A percentile compares a stretch with the other conserved stretches of the same genome.
Evolutionary conservation across 1,140 invertebrate genomes (phyloP).

Genomic region (Drosophila sechellia): DNA sequence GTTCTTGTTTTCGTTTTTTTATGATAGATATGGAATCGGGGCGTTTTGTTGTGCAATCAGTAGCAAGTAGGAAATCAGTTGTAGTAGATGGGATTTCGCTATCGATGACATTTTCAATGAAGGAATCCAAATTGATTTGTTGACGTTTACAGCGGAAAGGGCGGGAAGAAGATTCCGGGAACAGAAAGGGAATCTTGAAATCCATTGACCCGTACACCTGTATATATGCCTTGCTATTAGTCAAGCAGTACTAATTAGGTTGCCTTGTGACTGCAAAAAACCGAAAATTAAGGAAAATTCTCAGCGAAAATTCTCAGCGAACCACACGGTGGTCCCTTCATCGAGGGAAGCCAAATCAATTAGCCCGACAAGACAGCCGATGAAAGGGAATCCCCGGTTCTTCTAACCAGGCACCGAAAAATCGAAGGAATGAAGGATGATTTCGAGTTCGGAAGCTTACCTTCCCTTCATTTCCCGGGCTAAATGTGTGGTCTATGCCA

Average conservation of each 20-base stretch:
- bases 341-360: conserved; percentile 64
- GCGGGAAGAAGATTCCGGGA: conserved; percentile 18
- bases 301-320: conserved; percentile 19
- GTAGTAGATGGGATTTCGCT: conserved; percentile 62
- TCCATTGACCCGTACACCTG: conserved; percentile 38
- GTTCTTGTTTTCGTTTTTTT: background rate
- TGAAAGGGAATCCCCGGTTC: conserved; percentile 27
- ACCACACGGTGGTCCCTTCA: conserved; percentile 61
- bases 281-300: conserved; percentile 19
- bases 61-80: conserved; percentile 39
- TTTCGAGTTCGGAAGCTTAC: conserved; percentile 36
- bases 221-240: conserved; percentile 13
- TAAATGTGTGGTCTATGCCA: conserved; percentile 80
- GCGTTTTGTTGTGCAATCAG: conserved; percentile 82
- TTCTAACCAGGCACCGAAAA: conserved; percentile 51
- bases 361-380: conserved; percentile 79
- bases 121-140: conserved; percentile 65
- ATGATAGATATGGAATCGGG: conserved; percentile 19
- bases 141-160: conserved; percentile 63
- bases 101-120: conserved; percentile 60
- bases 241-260: conserved; percentile 64
- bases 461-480: conserved; percentile 31
- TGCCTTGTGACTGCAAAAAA: conserved; percentile 59
- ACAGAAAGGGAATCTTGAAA: conserved; percentile 29
- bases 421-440: conserved; percentile 27